Base-by-base conservation (phyloP, 2,888 invertebrate genomes). In the Alsophila aescularia region DNA sequence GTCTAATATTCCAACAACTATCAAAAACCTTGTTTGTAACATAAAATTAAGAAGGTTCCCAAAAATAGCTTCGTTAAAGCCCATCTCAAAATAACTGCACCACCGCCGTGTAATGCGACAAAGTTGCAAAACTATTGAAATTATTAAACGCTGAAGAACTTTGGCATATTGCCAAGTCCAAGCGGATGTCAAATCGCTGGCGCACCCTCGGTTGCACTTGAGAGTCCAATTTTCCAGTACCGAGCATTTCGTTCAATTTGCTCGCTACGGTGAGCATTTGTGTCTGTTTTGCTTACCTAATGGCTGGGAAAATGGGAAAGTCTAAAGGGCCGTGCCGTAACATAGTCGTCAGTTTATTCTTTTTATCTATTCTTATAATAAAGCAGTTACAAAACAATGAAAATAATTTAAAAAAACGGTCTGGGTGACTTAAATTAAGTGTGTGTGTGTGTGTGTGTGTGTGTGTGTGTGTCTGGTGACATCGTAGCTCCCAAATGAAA, bases 171-270 rank as follows among this genome's bases (percentile, higher is more conserved):
- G 59, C 78, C 81, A 77, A 70, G 60, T 59, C 18, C 60, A 63
- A 58, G 61, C 45, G 34, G 69, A 69, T 70, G 70, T 66, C 61
- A 61, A 65, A 67, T 65, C 58, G 63, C 47, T 53, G 49, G 60
- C 64, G 66, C 58, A 64, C 63, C 64, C 70, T 72, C 60, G 36
- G 57, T 53, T 70, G 73, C 74, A 72, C 67, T 72, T 60, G 59
- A 45, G 55, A 60, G 60, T 66, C 69, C 68, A 75, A 77, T 78
- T 79, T 78, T 78, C 73, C 73, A 72, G 66, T 52, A 61, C 55
- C 54, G 56, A 70, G 70, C 69, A 62, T 62, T 55, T 57, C 51
- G 52, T 36, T 51, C 55, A 41, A 36, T 44, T 40, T 21, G 24
- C 51, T 63, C 51, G 58, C 51, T 51, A 39, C 55, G 55, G n/a